A percentile compares a stretch with the other conserved stretches of the same genome.
phyloP scores from a whole-genome alignment of 2,113 vertebrate species.

The Tringa solitaria region DNA sequence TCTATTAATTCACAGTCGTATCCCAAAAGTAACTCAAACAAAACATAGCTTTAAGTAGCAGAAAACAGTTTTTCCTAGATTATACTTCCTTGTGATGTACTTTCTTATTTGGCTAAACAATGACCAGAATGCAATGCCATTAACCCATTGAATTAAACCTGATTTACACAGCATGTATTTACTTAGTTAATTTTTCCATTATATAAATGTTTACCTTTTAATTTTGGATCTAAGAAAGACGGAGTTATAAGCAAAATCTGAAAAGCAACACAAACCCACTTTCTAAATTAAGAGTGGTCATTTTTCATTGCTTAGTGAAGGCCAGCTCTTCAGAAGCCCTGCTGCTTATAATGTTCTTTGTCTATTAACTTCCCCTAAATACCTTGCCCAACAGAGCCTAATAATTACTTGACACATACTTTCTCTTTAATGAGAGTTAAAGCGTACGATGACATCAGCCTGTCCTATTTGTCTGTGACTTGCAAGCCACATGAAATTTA shows the following conservation, averaged over 20 bases:
- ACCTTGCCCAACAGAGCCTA: background rate
- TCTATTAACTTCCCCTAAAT: slow-evolving; percentile 35
- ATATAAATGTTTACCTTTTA: background rate
- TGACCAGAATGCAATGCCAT: background rate
- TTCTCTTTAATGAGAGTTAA: slow-evolving; percentile 37
- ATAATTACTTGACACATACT: background rate
- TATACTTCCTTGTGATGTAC: background rate
- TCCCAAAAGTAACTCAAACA: no score
- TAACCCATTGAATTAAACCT: background rate
- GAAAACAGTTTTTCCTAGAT: background rate
- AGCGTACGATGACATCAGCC: slow-evolving; percentile 30
- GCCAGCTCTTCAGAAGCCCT: background rate
- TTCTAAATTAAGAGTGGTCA: slow-evolving; percentile 18
- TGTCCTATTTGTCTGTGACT: slow-evolving; percentile 16
- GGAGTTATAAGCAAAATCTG: background rate
- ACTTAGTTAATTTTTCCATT: background rate
- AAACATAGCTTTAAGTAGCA: background rate
- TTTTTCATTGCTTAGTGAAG: background rate
- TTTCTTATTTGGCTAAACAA: background rate
- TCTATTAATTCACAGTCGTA: no score
- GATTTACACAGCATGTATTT: background rate
- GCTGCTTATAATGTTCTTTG: background rate
- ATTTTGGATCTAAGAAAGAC: background rate
- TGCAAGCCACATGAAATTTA: slow-evolving; percentile 28
- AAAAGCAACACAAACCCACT: background rate